Evolutionary conservation across 2,888 invertebrate species (phyloP).

Genomic region (Agrypnus murinus): DNA sequence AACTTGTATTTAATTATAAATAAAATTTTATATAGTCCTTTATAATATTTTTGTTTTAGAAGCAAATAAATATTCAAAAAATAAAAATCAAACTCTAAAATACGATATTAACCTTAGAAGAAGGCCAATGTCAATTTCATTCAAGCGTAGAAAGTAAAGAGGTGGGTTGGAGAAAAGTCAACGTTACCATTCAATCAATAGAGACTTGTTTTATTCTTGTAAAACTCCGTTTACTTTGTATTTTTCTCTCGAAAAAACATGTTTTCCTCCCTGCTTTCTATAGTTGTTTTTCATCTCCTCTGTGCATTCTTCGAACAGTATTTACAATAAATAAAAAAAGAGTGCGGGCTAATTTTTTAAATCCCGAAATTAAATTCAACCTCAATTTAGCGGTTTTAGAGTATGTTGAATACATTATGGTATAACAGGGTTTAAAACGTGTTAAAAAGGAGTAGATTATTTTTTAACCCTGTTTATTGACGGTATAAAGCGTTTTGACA

Average conservation of each 20-base stretch:
- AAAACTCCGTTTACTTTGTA: slow-evolving; percentile 4
- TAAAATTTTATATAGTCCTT: no score
- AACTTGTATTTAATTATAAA: no score
- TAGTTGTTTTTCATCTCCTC: no score
- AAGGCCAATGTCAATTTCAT: slow-evolving; percentile 12
- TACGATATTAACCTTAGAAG: neutral
- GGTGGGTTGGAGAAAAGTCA: slow-evolving; percentile 10
- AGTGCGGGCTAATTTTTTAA: neutral
- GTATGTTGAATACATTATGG: slow-evolving; percentile 5
- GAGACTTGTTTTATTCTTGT: neutral
- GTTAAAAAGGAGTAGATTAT: slow-evolving; percentile 15
- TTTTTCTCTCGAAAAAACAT: neutral
- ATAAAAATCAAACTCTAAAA: no score
- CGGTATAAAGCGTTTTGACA: neutral
- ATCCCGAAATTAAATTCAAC: neutral
- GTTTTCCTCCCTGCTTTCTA: no score
- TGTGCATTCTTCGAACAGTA: neutral
- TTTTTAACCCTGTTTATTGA: slow-evolving; percentile 2
- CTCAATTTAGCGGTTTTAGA: neutral
- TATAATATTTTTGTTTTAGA: no score
- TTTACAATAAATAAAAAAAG: neutral
- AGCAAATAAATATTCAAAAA: no score
- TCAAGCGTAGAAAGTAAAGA: slow-evolving; percentile 3
- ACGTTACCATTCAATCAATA: slow-evolving; percentile 15
- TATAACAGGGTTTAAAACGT: neutral